phyloP scores from a whole-genome alignment of 2,113 vertebrate species.

The Lichenostomus cassidix region DNA sequence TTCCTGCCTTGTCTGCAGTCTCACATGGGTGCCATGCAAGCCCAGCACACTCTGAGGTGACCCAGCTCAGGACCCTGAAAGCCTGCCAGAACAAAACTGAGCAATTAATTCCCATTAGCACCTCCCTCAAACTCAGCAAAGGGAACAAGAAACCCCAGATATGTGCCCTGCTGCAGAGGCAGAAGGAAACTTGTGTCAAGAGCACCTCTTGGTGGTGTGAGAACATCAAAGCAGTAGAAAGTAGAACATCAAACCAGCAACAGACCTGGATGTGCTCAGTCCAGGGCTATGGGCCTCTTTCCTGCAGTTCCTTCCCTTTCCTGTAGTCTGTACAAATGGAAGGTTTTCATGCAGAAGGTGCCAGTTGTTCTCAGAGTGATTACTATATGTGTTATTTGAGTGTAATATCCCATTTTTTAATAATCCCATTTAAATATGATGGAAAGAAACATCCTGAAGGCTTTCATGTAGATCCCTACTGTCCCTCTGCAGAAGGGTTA shows the following conservation, averaged over 20 bases:
- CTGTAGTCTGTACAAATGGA: not conserved
- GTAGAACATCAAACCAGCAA: not conserved
- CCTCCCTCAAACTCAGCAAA: not conserved
- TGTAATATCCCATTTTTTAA: not conserved
- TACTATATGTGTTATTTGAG: not conserved
- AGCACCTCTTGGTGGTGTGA: slow-evolving; percentile 51
- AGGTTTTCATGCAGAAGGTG: not conserved
- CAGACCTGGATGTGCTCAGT: not conserved
- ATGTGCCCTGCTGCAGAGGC: not conserved
- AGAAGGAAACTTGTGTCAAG: not conserved
- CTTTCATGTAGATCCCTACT: not conserved
- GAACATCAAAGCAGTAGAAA: not conserved
- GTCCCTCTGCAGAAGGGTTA: not conserved
- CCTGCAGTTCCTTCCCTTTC: not conserved
- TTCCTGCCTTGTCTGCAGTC: not conserved
- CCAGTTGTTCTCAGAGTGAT: not conserved
- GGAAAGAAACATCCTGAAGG: not conserved
- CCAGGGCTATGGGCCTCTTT: not conserved
- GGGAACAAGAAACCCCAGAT: not conserved
- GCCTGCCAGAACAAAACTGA: not conserved
- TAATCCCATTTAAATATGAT: not conserved
- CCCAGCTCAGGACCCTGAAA: not conserved
- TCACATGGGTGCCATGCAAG: not conserved
- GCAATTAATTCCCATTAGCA: not conserved
- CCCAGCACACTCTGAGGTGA: not conserved